Percentiles rank a stretch among this genome's conserved stretches.
These are phyloP conservation scores for Aphidoletes aphidimyza DNA, from an alignment of 2,888 invertebrate species.

Conservation along the genomic window DNA sequence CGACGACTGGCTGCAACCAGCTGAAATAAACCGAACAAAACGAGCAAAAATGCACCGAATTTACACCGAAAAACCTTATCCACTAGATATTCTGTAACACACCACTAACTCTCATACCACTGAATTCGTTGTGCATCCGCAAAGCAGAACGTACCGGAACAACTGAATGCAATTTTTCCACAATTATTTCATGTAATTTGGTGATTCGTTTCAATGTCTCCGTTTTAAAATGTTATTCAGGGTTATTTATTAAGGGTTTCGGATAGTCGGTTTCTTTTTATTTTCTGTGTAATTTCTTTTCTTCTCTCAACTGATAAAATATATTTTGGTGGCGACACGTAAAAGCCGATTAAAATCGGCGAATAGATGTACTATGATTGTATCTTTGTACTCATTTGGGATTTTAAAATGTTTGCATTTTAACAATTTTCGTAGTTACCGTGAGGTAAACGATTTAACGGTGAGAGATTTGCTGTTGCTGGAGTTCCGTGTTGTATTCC, in stretches of 20 bases:
- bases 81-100: background rate
- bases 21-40: background rate
- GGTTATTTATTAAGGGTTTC: background rate
- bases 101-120: background rate
- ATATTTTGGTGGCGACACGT: background rate
- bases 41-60: background rate
- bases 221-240: background rate
- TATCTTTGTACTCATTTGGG: background rate
- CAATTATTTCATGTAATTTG: background rate
- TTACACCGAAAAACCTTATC: background rate
- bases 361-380: background rate
- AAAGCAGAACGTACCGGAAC: background rate
- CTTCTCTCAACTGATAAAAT: conserved; percentile 6
- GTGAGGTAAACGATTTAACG: background rate
- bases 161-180: background rate
- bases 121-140: conserved; percentile 4
- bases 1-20: background rate
- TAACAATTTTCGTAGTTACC: background rate
- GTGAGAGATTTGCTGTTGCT: background rate
- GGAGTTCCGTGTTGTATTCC: background rate
- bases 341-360: background rate
- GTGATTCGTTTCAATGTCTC: background rate
- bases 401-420: background rate
- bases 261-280: background rate
- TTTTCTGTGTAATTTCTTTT: background rate